Base-by-base conservation (phyloP, 2,797 vertebrate genomes). In the Fratercula arctica region DNA sequence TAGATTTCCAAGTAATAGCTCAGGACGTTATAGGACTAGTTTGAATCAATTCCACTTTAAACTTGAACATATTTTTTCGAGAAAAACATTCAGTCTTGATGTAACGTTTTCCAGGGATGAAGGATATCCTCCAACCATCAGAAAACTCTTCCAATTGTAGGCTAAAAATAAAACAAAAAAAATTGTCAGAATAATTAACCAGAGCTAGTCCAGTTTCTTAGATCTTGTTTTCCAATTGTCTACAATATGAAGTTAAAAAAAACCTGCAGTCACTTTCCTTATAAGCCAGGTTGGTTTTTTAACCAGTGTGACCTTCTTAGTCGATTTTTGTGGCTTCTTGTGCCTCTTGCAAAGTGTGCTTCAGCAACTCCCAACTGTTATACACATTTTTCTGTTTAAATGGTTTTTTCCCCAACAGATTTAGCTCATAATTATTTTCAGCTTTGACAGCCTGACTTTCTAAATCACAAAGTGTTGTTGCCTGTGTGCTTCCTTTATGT, bases 291-390 rank as follows among this genome's bases (percentile, higher is more conserved):
- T 93, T 91, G 63, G 10, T 31, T 86, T 91, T 59, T 86, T 59
- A 84, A 59, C 51, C 41, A 56, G 10, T 13, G 26, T 70, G 94
- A 95, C 89, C 77, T 89, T 87, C 76, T 81, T 59, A 31, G 25
- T 91, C 43, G 45, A 37, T 73, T 95, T 96, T 54, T 90, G 91
- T 91, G 91, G 87, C 46, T 93, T 90, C 72, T 91, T 84, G 33
- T 64, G 57, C 79, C 82, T 86, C 63, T 81, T 90, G 35, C 84
- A 86, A 93, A 94, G 82, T 60, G 70, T 86, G 46, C 59, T 94
- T 94, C 87, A 91, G 13, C 93, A 84, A 31, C 82, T 96, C 89
- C 48, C 73, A 88, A 84, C 76, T 88, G 54, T 37, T 91, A 61
- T 0, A 72, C 94, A 75, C 0, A 0, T 91, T 96, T 86, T 91